Percentiles rank a stretch among this genome's conserved stretches.
Conservation (phyloP, 2,113 vertebrate genomes). For the Condylura cristata region DNA sequence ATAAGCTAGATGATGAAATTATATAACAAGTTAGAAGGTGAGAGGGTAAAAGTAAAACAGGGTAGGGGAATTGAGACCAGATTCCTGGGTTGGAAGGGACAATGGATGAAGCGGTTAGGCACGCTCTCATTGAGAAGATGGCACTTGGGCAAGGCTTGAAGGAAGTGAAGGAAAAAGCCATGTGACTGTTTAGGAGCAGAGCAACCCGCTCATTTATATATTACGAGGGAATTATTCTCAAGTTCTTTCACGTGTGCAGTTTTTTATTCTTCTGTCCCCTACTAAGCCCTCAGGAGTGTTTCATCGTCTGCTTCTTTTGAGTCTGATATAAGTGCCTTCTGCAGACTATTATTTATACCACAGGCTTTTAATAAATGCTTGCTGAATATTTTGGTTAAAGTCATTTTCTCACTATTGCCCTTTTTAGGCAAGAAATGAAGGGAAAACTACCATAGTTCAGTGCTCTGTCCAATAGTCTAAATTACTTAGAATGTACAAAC, state of each 20-base stretch:
- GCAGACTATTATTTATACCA: constrained; percentile 54
- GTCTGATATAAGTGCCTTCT: constrained; percentile 54
- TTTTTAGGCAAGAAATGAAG: constrained; percentile 75
- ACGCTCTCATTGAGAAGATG: neutral
- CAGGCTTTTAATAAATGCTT: constrained; percentile 74
- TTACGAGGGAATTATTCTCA: neutral
- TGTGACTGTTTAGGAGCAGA: neutral
- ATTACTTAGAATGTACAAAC: constrained; percentile 66
- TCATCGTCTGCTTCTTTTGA: constrained; percentile 56
- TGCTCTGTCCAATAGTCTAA: constrained; percentile 63
- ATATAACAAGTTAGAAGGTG: neutral
- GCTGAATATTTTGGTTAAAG: constrained; percentile 73
- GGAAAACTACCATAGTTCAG: constrained; percentile 31
- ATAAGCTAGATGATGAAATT: neutral
- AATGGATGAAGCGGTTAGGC: neutral
- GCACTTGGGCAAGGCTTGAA: neutral
- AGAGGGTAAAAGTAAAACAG: neutral
- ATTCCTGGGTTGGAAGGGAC: neutral
- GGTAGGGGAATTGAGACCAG: neutral
- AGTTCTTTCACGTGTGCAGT: neutral
- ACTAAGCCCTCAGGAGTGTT: constrained; percentile 17
- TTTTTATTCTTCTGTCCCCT: constrained; percentile 17
- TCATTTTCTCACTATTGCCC: constrained; percentile 78
- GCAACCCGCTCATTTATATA: neutral
- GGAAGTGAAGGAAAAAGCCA: neutral